Conservation (phyloP, 2,888 invertebrate genomes). For the Pycnomerus fuliginosus region DNA sequence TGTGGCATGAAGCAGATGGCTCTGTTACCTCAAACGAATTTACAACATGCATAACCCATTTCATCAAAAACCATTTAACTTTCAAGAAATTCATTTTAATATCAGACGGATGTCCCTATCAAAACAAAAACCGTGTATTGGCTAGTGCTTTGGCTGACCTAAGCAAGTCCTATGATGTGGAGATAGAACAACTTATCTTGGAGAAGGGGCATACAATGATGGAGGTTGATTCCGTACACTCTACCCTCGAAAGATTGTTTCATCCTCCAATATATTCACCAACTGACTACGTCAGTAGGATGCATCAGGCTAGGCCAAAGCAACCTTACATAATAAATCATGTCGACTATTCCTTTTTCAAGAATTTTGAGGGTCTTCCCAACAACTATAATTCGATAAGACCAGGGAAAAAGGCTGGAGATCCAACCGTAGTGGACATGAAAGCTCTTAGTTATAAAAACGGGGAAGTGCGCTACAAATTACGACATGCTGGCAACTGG, state of each 20-base stretch:
- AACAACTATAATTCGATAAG: too few species aligned
- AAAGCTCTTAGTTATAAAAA: too few species aligned
- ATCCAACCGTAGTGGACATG: too few species aligned
- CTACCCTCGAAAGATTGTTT: constrained; percentile 16
- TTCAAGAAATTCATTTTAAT: constrained; percentile 10
- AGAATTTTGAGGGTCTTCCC: too few species aligned
- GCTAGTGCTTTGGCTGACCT: constrained; percentile 10
- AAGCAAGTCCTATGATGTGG: not conserved
- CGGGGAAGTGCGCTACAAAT: too few species aligned
- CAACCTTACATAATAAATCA: too few species aligned
- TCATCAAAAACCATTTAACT: constrained; percentile 1
- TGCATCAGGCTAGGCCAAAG: too few species aligned
- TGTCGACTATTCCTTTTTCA: too few species aligned
- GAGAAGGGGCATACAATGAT: constrained; percentile 27
- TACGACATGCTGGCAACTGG: too few species aligned
- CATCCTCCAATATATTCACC: too few species aligned
- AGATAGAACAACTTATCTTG: constrained; percentile 18
- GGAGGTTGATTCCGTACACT: constrained; percentile 19
- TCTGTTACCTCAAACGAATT: constrained; percentile 19
- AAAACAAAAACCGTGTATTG: constrained; percentile 11
- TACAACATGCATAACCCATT: constrained; percentile 14
- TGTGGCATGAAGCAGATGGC: constrained; percentile 19
- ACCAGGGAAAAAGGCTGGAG: too few species aligned
- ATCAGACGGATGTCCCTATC: constrained; percentile 23
- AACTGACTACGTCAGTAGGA: too few species aligned